Percentiles rank a stretch among this genome's conserved stretches.
These are phyloP conservation scores for Ctenosaura bakeri DNA, from an alignment of 2,797 vertebrate species.

Conservation along the genomic window DNA sequence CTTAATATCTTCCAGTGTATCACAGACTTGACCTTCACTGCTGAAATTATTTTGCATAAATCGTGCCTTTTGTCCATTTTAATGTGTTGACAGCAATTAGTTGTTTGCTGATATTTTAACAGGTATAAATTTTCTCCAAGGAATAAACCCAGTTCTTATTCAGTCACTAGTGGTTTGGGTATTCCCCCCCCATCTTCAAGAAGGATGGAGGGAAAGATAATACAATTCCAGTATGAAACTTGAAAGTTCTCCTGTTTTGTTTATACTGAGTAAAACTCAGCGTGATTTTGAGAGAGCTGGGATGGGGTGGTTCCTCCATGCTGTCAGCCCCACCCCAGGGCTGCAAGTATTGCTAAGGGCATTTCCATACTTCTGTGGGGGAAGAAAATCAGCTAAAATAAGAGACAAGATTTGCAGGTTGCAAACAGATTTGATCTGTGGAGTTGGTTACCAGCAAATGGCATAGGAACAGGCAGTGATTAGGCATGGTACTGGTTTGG, in stretches of 20 bases:
- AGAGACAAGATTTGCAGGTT: not conserved
- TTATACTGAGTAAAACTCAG: not conserved
- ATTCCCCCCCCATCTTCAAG: too few relatives aligned
- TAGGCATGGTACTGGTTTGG: not conserved
- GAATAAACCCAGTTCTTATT: slow-evolving; percentile 17
- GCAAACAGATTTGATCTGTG: not conserved
- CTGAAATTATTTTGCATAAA: slow-evolving; percentile 24
- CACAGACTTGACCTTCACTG: slow-evolving; percentile 34
- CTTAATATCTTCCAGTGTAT: not conserved
- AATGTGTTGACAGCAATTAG: not conserved
- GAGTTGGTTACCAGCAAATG: not conserved
- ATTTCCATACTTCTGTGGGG: not conserved
- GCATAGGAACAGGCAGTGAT: not conserved
- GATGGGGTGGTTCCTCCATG: too few relatives aligned
- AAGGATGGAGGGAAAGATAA: not conserved
- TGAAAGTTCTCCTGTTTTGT: slow-evolving; percentile 6
- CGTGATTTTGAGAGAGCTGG: not conserved
- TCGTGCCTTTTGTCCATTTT: not conserved
- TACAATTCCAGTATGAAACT: slow-evolving; percentile 45
- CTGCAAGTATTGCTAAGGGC: too few relatives aligned
- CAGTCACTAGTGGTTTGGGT: not conserved
- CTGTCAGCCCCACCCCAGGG: too few relatives aligned
- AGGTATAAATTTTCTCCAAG: slow-evolving; percentile 2
- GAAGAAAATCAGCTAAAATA: not conserved
- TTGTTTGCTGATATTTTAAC: not conserved